These are phyloP conservation scores for Drosophila glabriapex DNA, from an alignment of 2,888 invertebrate genomes.

Conservation along the genomic window DNA sequence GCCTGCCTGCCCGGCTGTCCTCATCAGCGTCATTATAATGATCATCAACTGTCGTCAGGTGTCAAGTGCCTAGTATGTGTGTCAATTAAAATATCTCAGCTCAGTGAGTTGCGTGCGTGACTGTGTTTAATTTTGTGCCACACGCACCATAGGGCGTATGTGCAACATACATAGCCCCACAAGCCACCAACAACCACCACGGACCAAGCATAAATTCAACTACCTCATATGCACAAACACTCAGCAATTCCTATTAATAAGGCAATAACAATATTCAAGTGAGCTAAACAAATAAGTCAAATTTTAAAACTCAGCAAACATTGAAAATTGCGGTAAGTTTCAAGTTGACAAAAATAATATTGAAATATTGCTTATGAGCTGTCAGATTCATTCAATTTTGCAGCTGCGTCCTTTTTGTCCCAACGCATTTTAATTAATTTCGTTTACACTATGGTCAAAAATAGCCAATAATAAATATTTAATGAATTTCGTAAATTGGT, in stretches of 20 bases:
- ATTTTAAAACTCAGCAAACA: constrained; percentile 10
- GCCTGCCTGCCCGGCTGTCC: constrained; percentile 5
- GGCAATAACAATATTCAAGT: neutral
- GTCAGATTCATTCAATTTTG: constrained; percentile 8
- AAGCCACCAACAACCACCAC: constrained; percentile 6
- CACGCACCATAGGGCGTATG: constrained; percentile 46
- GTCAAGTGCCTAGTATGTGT: constrained; percentile 73
- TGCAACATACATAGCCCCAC: constrained; percentile 37
- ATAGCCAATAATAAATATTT: constrained; percentile 29
- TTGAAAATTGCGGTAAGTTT: constrained; percentile 46
- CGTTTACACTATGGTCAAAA: constrained; percentile 54
- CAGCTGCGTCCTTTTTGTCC: constrained; percentile 28
- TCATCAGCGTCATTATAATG: constrained; percentile 37
- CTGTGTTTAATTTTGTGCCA: constrained; percentile 64
- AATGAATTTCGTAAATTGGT: constrained; percentile 10
- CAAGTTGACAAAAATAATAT: constrained; percentile 17
- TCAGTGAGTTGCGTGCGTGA: constrained; percentile 71
- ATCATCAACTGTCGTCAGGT: constrained; percentile 49
- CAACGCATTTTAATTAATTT: constrained; percentile 68
- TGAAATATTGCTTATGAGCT: constrained; percentile 36
- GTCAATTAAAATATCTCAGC: constrained; percentile 76
- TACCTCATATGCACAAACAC: constrained; percentile 8
- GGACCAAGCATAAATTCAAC: constrained; percentile 12
- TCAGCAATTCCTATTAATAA: neutral
- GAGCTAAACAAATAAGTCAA: constrained; percentile 2